These are phyloP conservation scores for Ctenopoma kingsleyae DNA, from an alignment of 2,797 vertebrate genomes.

Conservation along the genomic window DNA sequence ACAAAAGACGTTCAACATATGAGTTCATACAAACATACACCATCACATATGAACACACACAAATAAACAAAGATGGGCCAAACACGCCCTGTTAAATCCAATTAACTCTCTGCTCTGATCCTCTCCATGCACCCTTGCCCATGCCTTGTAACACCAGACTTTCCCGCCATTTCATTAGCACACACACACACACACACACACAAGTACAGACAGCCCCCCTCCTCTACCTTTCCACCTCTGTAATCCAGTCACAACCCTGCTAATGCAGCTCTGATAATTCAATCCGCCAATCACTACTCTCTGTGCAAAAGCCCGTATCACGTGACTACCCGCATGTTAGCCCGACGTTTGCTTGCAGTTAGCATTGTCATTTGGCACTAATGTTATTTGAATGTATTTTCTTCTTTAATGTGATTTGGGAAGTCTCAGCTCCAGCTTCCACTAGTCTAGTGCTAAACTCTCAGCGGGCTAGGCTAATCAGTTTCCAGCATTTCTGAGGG, in stretches of 20 bases:
- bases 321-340: slow-evolving; percentile 78
- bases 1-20: slow-evolving; percentile 43
- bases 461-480: slow-evolving; percentile 84
- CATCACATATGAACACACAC: slow-evolving; percentile 56
- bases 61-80: slow-evolving; percentile 67
- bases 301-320: slow-evolving; percentile 69
- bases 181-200: slow-evolving; percentile 30
- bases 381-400: slow-evolving; percentile 81
- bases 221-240: slow-evolving; percentile 43
- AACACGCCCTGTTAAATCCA: slow-evolving; percentile 73
- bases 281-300: slow-evolving; percentile 84
- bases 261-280: slow-evolving; percentile 84
- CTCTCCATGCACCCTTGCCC: slow-evolving; percentile 58
- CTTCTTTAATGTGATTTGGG: slow-evolving; percentile 85
- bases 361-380: slow-evolving; percentile 82
- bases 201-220: slow-evolving; percentile 9
- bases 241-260: slow-evolving; percentile 78
- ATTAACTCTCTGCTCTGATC: slow-evolving; percentile 71
- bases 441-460: slow-evolving; percentile 74
- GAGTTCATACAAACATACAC: slow-evolving; percentile 50
- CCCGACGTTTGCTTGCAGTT: slow-evolving; percentile 67
- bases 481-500: slow-evolving; percentile 87
- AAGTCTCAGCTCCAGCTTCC: slow-evolving; percentile 78
- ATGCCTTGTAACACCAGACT: slow-evolving; percentile 82
- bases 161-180: slow-evolving; percentile 82